phyloP scores from a whole-genome alignment of 1,140 invertebrate genomes.

The Drosophila pseudoobscura region DNA sequence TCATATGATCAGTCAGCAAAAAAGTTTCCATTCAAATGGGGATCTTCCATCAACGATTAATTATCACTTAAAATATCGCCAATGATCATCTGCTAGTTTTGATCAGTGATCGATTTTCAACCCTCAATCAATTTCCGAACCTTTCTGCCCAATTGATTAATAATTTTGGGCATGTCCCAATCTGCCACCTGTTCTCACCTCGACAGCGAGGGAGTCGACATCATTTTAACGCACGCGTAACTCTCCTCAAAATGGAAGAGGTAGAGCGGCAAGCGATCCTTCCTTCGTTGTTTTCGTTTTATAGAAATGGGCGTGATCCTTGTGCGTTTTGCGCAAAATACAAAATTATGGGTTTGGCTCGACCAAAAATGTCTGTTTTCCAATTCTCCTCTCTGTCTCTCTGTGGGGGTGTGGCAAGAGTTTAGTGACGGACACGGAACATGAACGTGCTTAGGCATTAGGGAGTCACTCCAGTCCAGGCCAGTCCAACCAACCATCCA shows the following conservation, averaged over 20 bases:
- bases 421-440: constrained; percentile 74
- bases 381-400: constrained; percentile 3
- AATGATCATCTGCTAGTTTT: neutral
- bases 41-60: no score
- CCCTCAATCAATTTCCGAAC: neutral
- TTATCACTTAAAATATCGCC: no score
- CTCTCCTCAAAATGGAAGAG: constrained; percentile 13
- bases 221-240: constrained; percentile 67
- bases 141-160: constrained; percentile 29
- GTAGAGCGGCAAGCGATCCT: constrained; percentile 10
- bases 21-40: no score
- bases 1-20: no score
- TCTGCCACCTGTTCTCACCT: constrained; percentile 69
- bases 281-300: neutral
- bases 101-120: neutral
- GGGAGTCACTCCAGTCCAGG: constrained; percentile 43
- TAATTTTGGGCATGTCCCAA: constrained; percentile 35
- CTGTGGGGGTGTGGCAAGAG: constrained; percentile 63
- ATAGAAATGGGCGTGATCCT: constrained; percentile 61
- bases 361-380: constrained; percentile 31
- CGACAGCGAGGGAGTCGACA: constrained; percentile 52
- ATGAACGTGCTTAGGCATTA: constrained; percentile 78
- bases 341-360: constrained; percentile 74
- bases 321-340: constrained; percentile 69
- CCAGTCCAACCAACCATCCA: constrained; percentile 5